Evolutionary conservation across 2,797 vertebrate species (phyloP).

Genomic region (Schizopygopsis malacanthus): DNA sequence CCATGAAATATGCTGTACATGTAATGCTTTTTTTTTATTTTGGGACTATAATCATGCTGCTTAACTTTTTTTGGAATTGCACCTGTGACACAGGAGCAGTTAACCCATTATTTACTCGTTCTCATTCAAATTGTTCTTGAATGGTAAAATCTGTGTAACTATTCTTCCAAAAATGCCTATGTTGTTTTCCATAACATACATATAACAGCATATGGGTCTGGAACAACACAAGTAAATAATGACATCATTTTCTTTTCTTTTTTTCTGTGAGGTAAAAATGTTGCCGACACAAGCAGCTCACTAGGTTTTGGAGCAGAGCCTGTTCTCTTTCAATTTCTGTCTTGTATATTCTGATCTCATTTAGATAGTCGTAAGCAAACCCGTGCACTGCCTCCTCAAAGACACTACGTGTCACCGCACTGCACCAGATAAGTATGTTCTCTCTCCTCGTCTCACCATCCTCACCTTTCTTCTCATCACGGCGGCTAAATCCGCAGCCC

Average conservation of each 20-base stretch:
- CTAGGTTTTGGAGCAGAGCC: constrained; percentile 7
- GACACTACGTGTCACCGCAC: constrained; percentile 59
- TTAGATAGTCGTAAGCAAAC: constrained; percentile 74
- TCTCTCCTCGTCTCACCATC: constrained; percentile 22
- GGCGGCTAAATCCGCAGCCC: constrained; percentile 11
- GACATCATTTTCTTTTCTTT: background rate
- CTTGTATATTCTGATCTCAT: constrained; percentile 68
- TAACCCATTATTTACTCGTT: background rate
- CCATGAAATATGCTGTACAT: background rate
- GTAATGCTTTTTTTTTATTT: background rate
- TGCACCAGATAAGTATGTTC: constrained; percentile 45
- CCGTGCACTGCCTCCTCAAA: constrained; percentile 60
- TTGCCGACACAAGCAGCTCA: background rate
- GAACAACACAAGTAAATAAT: background rate
- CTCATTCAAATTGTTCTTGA: background rate
- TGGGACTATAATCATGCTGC: background rate
- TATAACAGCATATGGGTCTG: background rate
- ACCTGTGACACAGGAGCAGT: background rate
- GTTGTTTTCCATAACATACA: background rate
- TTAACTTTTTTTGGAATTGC: background rate
- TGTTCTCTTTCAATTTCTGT: constrained; percentile 59
- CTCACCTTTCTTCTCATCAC: constrained; percentile 12
- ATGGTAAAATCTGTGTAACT: background rate
- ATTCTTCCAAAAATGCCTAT: background rate
- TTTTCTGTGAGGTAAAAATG: background rate